Conservation (phyloP, 2,797 vertebrate genomes). For the Sebastes variabilis region DNA sequence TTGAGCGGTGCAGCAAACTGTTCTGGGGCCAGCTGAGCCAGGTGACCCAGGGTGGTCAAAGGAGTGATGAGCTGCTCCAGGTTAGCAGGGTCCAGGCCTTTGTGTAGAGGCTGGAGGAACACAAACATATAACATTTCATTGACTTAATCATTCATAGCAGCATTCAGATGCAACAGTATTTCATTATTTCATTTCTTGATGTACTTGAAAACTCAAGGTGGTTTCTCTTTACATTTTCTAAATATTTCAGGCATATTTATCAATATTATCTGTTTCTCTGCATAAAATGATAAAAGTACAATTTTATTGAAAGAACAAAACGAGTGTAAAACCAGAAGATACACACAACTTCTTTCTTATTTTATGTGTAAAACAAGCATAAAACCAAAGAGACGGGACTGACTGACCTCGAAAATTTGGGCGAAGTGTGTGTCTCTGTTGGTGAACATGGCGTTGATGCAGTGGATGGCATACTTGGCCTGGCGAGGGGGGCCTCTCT, state of each 20-base stretch:
- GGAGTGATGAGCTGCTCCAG: slow-evolving; percentile 97
- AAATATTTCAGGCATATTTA: background rate
- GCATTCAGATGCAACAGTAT: background rate
- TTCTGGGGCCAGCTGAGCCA: slow-evolving; percentile 95
- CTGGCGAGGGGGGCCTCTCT: slow-evolving; percentile 94
- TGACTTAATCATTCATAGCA: background rate
- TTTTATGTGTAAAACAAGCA: background rate
- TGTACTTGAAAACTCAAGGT: background rate
- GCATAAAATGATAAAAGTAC: background rate
- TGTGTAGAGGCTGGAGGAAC: slow-evolving; percentile 90
- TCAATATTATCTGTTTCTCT: background rate
- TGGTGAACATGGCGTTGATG: slow-evolving; percentile 98
- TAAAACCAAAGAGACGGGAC: background rate
- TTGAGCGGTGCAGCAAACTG: slow-evolving; percentile 96
- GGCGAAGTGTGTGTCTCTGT: slow-evolving; percentile 98
- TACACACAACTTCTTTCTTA: background rate
- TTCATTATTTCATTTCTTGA: background rate
- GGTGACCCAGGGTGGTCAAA: slow-evolving; percentile 93
- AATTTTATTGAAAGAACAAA: background rate
- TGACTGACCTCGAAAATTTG: slow-evolving; percentile 97
- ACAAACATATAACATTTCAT: background rate
- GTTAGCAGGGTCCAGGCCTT: slow-evolving; percentile 93
- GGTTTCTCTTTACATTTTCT: background rate
- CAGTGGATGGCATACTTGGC: slow-evolving; percentile 99
- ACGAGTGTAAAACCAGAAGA: background rate